Conservation (phyloP, 2,888 invertebrate genomes). For the Sarcophaga rosellei region DNA sequence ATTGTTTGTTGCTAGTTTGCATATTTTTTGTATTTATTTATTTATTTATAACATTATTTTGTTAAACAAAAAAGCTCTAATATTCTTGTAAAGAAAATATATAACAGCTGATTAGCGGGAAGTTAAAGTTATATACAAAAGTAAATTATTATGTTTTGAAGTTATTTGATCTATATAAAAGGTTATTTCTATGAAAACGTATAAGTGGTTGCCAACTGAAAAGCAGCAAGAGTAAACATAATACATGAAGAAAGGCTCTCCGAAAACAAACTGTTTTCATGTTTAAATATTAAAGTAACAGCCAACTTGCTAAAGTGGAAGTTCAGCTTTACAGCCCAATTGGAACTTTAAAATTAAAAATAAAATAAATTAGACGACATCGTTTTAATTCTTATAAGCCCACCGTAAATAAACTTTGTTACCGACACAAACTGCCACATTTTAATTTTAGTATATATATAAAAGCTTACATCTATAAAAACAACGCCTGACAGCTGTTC, state of each 20-base stretch:
- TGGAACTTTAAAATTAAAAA: too few species aligned
- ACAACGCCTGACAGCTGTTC: slow-evolving; percentile 7
- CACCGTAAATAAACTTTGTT: neutral
- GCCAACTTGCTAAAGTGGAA: too few species aligned
- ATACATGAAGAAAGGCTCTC: too few species aligned
- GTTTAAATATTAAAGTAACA: too few species aligned
- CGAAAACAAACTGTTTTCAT: too few species aligned
- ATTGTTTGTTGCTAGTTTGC: slow-evolving; percentile 67
- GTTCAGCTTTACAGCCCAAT: too few species aligned
- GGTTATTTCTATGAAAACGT: neutral
- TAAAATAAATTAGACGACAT: neutral
- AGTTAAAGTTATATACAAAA: neutral
- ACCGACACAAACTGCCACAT: neutral
- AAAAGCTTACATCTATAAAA: neutral
- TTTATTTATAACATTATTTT: neutral
- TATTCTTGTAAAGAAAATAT: neutral
- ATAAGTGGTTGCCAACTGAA: too few species aligned
- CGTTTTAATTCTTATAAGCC: neutral
- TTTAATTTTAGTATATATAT: neutral
- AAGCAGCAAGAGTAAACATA: too few species aligned
- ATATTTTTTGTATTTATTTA: slow-evolving; percentile 32
- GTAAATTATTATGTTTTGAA: neutral
- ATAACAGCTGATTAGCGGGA: slow-evolving; percentile 3
- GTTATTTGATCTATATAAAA: neutral
- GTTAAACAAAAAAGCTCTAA: neutral